A percentile compares a stretch with the other conserved stretches of the same genome.
Conservation (phyloP, 2,113 vertebrate species). For the Microtus montanus region DNA sequence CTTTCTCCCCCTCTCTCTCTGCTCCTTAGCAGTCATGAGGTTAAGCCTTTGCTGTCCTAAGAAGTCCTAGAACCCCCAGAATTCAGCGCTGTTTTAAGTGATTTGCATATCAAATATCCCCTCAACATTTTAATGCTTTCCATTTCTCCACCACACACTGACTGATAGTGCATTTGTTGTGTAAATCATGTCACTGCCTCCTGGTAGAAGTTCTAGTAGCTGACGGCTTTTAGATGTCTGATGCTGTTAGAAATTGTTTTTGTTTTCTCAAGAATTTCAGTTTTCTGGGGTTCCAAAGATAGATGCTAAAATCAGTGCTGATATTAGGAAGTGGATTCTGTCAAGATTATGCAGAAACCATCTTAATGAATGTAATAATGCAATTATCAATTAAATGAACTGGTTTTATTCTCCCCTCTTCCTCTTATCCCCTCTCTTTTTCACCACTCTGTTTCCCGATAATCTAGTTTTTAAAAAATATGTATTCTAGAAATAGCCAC, state of each 20-base stretch:
- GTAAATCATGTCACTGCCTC: not conserved
- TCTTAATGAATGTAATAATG: not conserved
- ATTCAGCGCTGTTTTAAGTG: not conserved
- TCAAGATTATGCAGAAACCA: not conserved
- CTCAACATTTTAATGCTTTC: not conserved
- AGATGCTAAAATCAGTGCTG: not conserved
- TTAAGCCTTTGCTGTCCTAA: not conserved
- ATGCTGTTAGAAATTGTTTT: not conserved
- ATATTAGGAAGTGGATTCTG: too few species aligned
- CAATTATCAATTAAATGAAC: not conserved
- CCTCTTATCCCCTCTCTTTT: not conserved
- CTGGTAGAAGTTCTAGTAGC: not conserved
- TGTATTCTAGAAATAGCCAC: not conserved
- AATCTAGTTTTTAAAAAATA: conserved; percentile 9
- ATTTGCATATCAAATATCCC: not conserved
- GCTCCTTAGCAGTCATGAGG: too few species aligned
- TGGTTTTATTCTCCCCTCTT: too few species aligned
- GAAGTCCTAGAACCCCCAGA: not conserved
- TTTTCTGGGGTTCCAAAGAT: not conserved
- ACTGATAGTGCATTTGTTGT: not conserved
- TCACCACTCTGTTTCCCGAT: not conserved
- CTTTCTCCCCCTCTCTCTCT: not conserved
- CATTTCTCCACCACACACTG: not conserved
- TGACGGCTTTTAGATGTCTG: not conserved
- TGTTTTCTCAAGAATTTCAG: not conserved